These are phyloP conservation scores for Mystacornis crossleyi DNA, from an alignment of 2,113 vertebrate species.

Conservation along the genomic window DNA sequence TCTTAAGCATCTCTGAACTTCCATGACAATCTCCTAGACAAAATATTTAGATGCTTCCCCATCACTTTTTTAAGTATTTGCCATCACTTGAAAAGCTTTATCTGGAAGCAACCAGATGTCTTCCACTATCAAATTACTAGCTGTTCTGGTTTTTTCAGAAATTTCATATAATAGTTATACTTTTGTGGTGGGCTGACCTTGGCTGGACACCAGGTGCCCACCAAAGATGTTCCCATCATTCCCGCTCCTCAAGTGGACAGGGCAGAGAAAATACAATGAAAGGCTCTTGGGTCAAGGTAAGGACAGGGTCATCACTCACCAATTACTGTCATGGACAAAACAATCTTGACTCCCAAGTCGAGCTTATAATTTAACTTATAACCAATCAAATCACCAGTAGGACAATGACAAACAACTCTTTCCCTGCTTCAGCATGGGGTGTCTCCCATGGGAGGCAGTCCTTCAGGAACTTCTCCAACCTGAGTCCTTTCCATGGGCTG, in stretches of 20 bases:
- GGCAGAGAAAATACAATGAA: neutral
- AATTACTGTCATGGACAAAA: neutral
- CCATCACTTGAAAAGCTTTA: neutral
- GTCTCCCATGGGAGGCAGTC: neutral
- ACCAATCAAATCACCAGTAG: neutral
- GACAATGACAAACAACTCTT: neutral
- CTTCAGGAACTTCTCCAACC: neutral
- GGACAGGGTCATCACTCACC: neutral
- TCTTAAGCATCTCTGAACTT: neutral
- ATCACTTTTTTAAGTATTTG: neutral
- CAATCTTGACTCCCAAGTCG: accelerated
- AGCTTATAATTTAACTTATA: neutral
- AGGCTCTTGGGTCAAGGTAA: neutral
- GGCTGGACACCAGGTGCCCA: neutral
- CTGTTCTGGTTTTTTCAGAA: neutral
- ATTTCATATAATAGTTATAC: neutral
- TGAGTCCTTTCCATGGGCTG: neutral
- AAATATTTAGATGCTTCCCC: neutral
- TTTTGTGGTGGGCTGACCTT: neutral
- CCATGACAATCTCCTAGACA: neutral
- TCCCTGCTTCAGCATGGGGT: neutral
- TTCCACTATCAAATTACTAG: neutral
- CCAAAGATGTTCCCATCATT: neutral
- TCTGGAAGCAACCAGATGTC: neutral
- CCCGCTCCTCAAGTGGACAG: neutral